Percentiles rank a stretch among this genome's conserved stretches.
Conservation (phyloP, 2,113 vertebrate species). For the Dasypus novemcinctus region DNA sequence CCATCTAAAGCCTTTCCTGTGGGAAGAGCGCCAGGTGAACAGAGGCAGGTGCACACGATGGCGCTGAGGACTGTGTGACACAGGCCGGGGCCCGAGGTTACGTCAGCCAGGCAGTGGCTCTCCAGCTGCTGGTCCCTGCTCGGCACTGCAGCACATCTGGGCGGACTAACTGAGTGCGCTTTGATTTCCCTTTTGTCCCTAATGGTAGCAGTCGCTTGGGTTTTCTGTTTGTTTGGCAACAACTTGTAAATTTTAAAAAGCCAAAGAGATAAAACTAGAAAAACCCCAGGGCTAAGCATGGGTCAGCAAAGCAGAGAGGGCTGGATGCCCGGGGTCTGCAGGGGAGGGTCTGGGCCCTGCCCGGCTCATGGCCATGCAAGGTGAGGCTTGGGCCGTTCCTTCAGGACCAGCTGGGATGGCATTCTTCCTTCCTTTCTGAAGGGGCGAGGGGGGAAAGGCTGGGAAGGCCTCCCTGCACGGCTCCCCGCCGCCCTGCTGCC, state of each 20-base stretch:
- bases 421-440: too few relatives aligned
- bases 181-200: neutral
- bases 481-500: too few relatives aligned
- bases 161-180: neutral
- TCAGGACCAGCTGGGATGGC: too few relatives aligned
- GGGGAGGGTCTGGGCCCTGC: neutral
- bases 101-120: neutral
- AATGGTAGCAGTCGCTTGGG: too few relatives aligned
- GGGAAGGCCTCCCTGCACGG: too few relatives aligned
- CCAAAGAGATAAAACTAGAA: neutral
- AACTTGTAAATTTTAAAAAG: neutral
- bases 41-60: rapidly evolving
- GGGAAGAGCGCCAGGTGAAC: neutral
- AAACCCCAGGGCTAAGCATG: neutral
- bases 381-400: neutral
- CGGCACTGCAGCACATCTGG: neutral
- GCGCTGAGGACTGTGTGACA: rapidly evolving
- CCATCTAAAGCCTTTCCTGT: rapidly evolving
- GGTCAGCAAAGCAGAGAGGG: neutral
- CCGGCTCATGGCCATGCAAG: rapidly evolving
- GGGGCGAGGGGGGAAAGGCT: too few relatives aligned
- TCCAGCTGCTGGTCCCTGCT: too few relatives aligned
- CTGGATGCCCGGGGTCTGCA: neutral
- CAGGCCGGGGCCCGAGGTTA: rapidly evolving
- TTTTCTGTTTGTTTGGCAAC: neutral